Conservation (phyloP, 2,888 invertebrate species). For the Xestia sexstrigata region DNA sequence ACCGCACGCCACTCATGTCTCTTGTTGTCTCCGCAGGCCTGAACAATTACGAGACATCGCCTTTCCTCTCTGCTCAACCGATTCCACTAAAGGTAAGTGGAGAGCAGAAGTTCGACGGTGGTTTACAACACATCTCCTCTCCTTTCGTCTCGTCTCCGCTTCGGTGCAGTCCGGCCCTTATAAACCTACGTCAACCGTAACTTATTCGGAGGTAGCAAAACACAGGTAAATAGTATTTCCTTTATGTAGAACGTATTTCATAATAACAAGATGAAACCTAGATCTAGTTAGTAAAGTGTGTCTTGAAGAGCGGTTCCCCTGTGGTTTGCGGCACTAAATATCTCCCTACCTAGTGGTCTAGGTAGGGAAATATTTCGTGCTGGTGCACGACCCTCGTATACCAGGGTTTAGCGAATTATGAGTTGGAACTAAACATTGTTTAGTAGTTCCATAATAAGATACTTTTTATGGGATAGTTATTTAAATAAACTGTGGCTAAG, state of each 20-base stretch:
- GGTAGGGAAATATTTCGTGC: too few species aligned
- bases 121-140: too few species aligned
- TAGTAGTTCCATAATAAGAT: neutral
- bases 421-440: constrained; percentile 7
- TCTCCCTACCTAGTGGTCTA: constrained; percentile 3
- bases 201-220: neutral
- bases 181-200: too few species aligned
- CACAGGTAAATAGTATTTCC: neutral
- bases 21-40: too few species aligned
- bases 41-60: too few species aligned
- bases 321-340: constrained; percentile 42
- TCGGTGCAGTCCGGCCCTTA: too few species aligned
- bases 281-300: constrained; percentile 27
- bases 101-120: too few species aligned
- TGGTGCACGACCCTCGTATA: neutral
- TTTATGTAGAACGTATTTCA: neutral
- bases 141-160: neutral
- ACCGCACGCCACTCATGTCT: too few species aligned
- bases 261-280: constrained; percentile 9
- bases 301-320: constrained; percentile 15
- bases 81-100: too few species aligned
- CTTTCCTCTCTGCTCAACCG: too few species aligned
- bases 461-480: neutral
- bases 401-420: neutral
- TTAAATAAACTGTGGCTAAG: neutral